Evolutionary conservation across 2,888 invertebrate genomes (phyloP).

Genomic region (Byasa hedistus): DNA sequence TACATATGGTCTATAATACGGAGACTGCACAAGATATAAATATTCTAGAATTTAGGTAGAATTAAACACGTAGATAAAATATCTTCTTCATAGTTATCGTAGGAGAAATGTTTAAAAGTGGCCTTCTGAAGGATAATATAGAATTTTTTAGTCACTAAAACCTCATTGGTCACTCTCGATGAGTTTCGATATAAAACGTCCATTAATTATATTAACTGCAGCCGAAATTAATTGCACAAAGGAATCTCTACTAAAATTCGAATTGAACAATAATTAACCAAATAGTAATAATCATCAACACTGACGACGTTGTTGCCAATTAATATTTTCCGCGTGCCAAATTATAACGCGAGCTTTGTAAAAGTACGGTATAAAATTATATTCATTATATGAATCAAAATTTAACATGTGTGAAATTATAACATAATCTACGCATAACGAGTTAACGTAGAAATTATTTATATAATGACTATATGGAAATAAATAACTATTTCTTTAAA

Average conservation of each 20-base stretch:
- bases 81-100: too few relatives aligned
- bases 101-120: too few relatives aligned
- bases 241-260: not conserved
- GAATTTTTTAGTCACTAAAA: too few relatives aligned
- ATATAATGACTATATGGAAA: not conserved
- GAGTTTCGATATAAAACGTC: not conserved
- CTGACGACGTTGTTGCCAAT: not conserved
- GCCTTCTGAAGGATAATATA: too few relatives aligned
- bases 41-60: too few relatives aligned
- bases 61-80: too few relatives aligned
- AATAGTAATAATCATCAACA: not conserved
- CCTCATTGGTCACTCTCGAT: too few relatives aligned
- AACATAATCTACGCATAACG: not conserved
- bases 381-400: too few relatives aligned
- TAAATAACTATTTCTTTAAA: too few relatives aligned
- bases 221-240: not conserved
- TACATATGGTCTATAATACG: too few relatives aligned
- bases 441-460: not conserved
- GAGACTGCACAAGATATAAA: too few relatives aligned
- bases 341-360: not conserved
- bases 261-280: not conserved
- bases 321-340: not conserved
- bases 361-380: not conserved
- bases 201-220: not conserved
- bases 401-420: too few relatives aligned